A percentile compares a stretch with the other conserved stretches of the same genome.
Evolutionary conservation across 1,140 invertebrate species (phyloP).

Genomic region (Wasmannia auropunctata): DNA sequence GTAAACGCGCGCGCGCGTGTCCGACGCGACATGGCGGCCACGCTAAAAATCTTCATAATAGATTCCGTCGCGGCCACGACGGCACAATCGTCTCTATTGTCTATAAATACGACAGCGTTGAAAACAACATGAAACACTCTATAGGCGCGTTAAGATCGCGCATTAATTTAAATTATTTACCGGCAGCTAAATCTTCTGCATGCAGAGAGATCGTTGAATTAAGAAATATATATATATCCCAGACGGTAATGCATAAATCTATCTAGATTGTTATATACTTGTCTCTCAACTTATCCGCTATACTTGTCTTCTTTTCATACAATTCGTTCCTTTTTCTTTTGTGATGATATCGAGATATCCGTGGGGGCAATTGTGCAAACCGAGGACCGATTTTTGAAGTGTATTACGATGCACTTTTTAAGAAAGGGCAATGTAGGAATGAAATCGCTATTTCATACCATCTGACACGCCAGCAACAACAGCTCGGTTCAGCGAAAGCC

Average conservation of each 20-base stretch:
- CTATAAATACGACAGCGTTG: constrained; percentile 68
- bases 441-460: not conserved
- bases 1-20: not conserved
- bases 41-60: constrained; percentile 47
- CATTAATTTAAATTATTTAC: constrained; percentile 74
- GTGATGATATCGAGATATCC: not conserved
- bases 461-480: constrained; percentile 10
- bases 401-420: not conserved
- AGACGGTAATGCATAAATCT: not conserved
- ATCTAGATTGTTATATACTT: too few species aligned
- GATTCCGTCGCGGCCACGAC: not conserved
- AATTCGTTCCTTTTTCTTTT: not conserved
- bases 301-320: not conserved
- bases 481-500: not conserved
- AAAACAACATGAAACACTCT: constrained; percentile 70
- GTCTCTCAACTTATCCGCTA: too few species aligned
- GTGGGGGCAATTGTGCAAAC: not conserved
- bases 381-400: not conserved
- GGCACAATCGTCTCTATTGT: too few species aligned
- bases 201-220: not conserved
- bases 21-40: not conserved
- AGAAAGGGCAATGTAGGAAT: not conserved
- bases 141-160: constrained; percentile 62
- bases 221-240: not conserved
- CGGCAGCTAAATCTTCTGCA: not conserved